Percentiles rank a stretch among this genome's conserved stretches.
phyloP scores from a whole-genome alignment of 2,113 vertebrate species.

The Periophthalmus modestus region DNA sequence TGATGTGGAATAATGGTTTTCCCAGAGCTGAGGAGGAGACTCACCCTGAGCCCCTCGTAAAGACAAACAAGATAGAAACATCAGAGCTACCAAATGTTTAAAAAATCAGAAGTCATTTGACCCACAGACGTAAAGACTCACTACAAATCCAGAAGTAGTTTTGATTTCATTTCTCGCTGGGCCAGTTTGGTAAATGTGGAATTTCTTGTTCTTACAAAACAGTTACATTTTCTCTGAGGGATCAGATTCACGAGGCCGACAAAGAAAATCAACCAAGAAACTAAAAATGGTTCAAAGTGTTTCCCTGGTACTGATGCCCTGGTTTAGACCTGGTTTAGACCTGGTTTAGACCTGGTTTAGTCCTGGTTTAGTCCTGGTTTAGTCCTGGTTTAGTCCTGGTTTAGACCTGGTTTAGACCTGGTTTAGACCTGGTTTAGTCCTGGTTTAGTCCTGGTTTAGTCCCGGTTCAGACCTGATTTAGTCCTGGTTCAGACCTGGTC shows the following conservation, averaged over 20 bases:
- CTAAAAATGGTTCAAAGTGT: too few relatives aligned
- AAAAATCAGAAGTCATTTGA: neutral
- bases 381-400: neutral
- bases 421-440: neutral
- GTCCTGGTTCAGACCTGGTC: neutral
- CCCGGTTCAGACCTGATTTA: neutral
- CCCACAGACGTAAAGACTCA: neutral
- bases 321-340: neutral
- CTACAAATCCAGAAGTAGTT: neutral
- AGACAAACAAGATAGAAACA: neutral
- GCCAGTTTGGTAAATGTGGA: too few relatives aligned
- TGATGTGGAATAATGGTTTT: constrained; percentile 21
- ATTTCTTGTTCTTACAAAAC: too few relatives aligned
- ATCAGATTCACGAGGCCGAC: too few relatives aligned
- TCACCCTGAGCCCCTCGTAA: constrained; percentile 18
- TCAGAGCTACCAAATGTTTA: neutral
- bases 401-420: neutral
- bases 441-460: neutral
- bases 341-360: neutral
- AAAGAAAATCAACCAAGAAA: too few relatives aligned
- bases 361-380: neutral
- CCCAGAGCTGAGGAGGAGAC: constrained; percentile 24
- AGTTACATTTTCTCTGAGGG: too few relatives aligned
- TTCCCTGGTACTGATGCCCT: neutral
- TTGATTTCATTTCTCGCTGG: neutral